These are phyloP conservation scores for Encarsia formosa DNA, from an alignment of 2,888 invertebrate genomes.

Conservation along the genomic window DNA sequence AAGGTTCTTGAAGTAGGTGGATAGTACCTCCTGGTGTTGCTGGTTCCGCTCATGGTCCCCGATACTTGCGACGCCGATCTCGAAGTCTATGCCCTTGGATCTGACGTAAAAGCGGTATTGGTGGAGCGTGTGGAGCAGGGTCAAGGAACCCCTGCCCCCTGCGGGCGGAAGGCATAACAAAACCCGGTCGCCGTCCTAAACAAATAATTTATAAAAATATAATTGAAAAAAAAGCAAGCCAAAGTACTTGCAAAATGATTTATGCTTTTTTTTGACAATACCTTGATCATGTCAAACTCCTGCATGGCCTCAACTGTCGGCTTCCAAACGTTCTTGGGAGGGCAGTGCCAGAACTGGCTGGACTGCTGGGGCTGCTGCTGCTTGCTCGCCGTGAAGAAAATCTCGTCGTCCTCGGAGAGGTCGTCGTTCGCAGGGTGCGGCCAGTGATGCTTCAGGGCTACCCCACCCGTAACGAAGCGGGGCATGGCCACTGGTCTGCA, in stretches of 20 bases:
- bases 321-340: conserved; percentile 78
- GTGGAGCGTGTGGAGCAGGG: conserved; percentile 75
- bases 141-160: conserved; percentile 79
- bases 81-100: conserved; percentile 72
- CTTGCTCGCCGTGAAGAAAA: conserved; percentile 23
- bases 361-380: conserved; percentile 29
- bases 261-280: no score
- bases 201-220: no score
- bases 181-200: conserved; percentile 75
- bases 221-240: no score
- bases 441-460: conserved; percentile 25
- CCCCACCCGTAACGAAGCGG: not conserved
- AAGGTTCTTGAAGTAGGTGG: conserved; percentile 57
- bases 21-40: no score
- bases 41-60: no score
- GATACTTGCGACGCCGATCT: conserved; percentile 70
- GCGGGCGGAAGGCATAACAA: conserved; percentile 71
- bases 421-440: conserved; percentile 38
- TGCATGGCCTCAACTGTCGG: conserved; percentile 75
- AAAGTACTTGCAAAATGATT: no score
- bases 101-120: conserved; percentile 78
- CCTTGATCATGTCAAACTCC: conserved; percentile 80
- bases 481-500: conserved; percentile 35
- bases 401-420: conserved; percentile 45
- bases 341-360: conserved; percentile 63